Conservation (phyloP, 2,797 vertebrate species). For the Pseudotriccus pelzelni region DNA sequence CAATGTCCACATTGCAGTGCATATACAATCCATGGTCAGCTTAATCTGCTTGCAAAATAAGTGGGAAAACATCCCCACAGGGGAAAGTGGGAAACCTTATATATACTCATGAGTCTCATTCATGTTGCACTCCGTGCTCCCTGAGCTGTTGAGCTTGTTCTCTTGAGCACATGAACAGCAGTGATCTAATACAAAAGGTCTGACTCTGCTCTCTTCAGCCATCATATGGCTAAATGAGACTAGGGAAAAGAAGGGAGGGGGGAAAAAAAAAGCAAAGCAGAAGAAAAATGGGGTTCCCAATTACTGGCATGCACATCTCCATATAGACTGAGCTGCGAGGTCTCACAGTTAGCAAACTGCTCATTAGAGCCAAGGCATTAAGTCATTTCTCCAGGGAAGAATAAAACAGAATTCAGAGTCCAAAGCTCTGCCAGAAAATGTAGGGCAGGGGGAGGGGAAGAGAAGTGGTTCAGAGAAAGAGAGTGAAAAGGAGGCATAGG, state of each 20-base stretch:
- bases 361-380: slow-evolving; percentile 73
- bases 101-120: not conserved
- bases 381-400: slow-evolving; percentile 74
- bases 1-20: not conserved
- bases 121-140: not conserved
- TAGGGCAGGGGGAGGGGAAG: slow-evolving; percentile 3
- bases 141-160: slow-evolving; percentile 16
- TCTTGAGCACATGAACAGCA: not conserved
- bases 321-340: slow-evolving; percentile 59
- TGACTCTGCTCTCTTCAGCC: not conserved
- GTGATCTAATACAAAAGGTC: not conserved
- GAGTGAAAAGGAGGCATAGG: not conserved
- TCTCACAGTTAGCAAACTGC: slow-evolving; percentile 45
- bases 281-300: slow-evolving; percentile 52
- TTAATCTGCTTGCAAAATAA: slow-evolving; percentile 34
- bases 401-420: slow-evolving; percentile 67
- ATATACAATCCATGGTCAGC: not conserved
- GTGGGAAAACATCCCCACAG: not conserved
- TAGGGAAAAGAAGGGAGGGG: not conserved
- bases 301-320: slow-evolving; percentile 57
- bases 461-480: not conserved
- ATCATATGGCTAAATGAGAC: not conserved
- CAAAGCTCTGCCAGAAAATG: slow-evolving; percentile 59
- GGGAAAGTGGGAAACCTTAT: not conserved
- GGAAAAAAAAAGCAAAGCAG: slow-evolving; percentile 31